Conservation (phyloP, 2,888 invertebrate genomes). For the Athalia cordata region DNA sequence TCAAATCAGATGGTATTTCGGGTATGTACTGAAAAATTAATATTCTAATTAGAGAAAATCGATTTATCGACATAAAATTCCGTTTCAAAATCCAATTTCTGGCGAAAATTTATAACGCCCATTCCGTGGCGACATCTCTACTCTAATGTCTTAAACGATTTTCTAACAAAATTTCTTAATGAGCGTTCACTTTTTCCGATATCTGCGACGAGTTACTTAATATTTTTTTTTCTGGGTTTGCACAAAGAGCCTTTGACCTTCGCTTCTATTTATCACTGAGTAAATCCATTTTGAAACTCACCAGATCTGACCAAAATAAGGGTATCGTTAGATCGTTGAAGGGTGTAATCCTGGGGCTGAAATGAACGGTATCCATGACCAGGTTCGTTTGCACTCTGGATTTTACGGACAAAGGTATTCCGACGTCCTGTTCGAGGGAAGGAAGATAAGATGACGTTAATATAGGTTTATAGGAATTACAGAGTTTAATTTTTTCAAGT, state of each 20-base stretch:
- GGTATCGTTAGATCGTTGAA: conserved; percentile 82
- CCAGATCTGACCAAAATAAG: conserved; percentile 83
- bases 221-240: too few species aligned
- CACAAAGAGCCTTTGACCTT: too few species aligned
- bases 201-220: too few species aligned
- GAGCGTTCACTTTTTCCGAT: too few species aligned
- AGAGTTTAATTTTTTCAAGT: not conserved
- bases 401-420: conserved; percentile 79
- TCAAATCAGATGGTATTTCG: conserved; percentile 55
- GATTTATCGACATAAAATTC: too few species aligned
- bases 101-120: too few species aligned
- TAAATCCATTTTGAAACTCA: conserved; percentile 69
- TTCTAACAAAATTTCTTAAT: too few species aligned
- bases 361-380: conserved; percentile 78
- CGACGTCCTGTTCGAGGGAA: conserved; percentile 75
- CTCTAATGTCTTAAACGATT: too few species aligned
- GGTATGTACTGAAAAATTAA: conserved; percentile 59
- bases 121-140: too few species aligned
- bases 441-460: not conserved
- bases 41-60: not conserved
- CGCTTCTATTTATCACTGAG: too few species aligned
- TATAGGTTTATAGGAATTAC: not conserved
- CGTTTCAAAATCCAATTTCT: too few species aligned
- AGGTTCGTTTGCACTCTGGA: conserved; percentile 85
- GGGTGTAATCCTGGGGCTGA: conserved; percentile 77